These are phyloP conservation scores for Maccullochella peelii DNA, from an alignment of 2,113 vertebrate genomes.

Conservation along the genomic window DNA sequence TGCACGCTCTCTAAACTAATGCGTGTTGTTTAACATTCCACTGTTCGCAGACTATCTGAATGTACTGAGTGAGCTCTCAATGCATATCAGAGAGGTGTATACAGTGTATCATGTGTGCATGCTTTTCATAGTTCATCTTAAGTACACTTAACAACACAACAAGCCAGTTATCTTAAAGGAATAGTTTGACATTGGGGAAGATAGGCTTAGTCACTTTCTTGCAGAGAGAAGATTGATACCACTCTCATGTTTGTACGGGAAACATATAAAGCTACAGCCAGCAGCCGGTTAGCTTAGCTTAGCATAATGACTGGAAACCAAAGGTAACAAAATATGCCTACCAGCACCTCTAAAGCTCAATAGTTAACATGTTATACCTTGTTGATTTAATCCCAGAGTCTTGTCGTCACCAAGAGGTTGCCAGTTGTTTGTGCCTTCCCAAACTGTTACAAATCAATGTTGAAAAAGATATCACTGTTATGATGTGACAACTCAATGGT, in stretches of 20 bases:
- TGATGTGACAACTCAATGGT: background rate
- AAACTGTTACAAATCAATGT: background rate
- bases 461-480: background rate
- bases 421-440: background rate
- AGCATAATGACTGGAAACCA: background rate
- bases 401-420: background rate
- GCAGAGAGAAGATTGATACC: background rate
- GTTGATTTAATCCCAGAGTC: background rate
- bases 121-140: background rate
- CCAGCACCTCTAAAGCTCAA: background rate
- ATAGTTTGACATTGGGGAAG: background rate
- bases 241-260: background rate
- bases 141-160: background rate
- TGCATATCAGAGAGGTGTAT: background rate
- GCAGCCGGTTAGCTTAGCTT: background rate
- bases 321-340: background rate
- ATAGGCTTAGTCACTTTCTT: background rate
- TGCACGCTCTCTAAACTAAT: conserved; percentile 8
- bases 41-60: conserved; percentile 21
- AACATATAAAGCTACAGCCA: background rate
- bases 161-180: background rate
- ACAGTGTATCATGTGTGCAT: background rate
- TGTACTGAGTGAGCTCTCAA: background rate
- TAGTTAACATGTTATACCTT: background rate
- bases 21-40: conserved; percentile 25